Evolutionary conservation across 2,113 vertebrate genomes (phyloP).

Genomic region (Lycocorax pyrrhopterus): DNA sequence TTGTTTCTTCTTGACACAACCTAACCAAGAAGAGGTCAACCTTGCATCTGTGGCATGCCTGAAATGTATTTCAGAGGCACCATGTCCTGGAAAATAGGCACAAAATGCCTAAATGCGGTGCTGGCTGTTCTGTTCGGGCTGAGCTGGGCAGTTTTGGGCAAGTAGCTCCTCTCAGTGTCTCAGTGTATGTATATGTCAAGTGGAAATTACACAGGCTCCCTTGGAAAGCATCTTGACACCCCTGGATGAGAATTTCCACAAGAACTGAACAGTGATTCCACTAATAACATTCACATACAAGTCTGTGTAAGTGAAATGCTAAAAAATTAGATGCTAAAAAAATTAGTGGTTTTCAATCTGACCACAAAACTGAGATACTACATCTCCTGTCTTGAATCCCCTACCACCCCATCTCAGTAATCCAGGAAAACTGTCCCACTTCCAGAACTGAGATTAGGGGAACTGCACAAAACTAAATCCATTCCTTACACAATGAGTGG

Average conservation of each 20-base stretch:
- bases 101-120: background rate
- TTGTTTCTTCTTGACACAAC: background rate
- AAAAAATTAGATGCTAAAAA: background rate
- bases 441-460: background rate
- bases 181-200: background rate
- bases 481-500: accelerated
- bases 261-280: background rate
- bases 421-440: background rate
- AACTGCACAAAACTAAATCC: background rate
- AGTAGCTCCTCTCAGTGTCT: background rate
- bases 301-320: background rate
- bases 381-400: background rate
- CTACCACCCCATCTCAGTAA: background rate
- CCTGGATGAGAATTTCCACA: background rate
- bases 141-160: background rate
- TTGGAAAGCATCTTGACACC: background rate
- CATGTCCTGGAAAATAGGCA: background rate
- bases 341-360: background rate
- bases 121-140: background rate
- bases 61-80: background rate
- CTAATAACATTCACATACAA: background rate
- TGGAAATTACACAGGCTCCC: background rate
- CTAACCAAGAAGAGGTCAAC: background rate
- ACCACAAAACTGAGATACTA: background rate
- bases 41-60: background rate